A percentile compares a stretch with the other conserved stretches of the same genome.
Conservation (phyloP, 2,888 invertebrate genomes). For the Sinodicranocentrus sp. region DNA sequence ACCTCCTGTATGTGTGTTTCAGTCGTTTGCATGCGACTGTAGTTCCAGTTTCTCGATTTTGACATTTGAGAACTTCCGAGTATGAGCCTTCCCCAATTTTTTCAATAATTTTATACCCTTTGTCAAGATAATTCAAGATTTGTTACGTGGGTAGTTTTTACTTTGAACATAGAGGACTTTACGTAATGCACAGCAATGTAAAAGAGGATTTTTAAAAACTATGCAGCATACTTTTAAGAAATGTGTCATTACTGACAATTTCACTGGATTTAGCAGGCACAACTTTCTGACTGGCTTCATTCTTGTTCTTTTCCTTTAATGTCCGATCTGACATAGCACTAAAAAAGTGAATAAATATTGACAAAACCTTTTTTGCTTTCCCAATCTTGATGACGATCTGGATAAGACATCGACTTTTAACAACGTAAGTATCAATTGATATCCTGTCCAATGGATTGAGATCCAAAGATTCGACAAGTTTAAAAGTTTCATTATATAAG, state of each 20-base stretch:
- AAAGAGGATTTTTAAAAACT: not conserved
- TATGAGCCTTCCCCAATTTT: constrained; percentile 86
- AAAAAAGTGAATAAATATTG: not conserved
- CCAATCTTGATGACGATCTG: constrained; percentile 12
- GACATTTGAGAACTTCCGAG: constrained; percentile 85
- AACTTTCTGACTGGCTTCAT: constrained; percentile 22
- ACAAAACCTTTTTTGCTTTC: constrained; percentile 1
- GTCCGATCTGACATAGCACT: constrained; percentile 19
- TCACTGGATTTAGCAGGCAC: constrained; percentile 20
- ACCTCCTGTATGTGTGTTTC: constrained; percentile 83
- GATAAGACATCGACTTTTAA: not conserved
- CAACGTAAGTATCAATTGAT: too few relatives aligned
- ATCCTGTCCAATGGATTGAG: too few relatives aligned
- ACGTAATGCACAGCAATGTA: too few relatives aligned
- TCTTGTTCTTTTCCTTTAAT: constrained; percentile 16
- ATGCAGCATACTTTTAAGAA: constrained; percentile 59
- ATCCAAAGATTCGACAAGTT: too few relatives aligned
- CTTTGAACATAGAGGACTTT: too few relatives aligned
- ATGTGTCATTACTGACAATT: constrained; percentile 52
- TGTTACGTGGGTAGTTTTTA: not conserved
- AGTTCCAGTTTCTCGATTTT: constrained; percentile 81
- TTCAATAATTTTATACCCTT: constrained; percentile 83
- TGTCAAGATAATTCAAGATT: constrained; percentile 6
- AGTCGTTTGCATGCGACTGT: constrained; percentile 83
- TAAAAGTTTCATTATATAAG: too few relatives aligned